A percentile compares a stretch with the other conserved stretches of the same genome.
These are phyloP conservation scores for Tyrophagus putrescentiae DNA, from an alignment of 1,140 invertebrate genomes.

Conservation along the genomic window DNA sequence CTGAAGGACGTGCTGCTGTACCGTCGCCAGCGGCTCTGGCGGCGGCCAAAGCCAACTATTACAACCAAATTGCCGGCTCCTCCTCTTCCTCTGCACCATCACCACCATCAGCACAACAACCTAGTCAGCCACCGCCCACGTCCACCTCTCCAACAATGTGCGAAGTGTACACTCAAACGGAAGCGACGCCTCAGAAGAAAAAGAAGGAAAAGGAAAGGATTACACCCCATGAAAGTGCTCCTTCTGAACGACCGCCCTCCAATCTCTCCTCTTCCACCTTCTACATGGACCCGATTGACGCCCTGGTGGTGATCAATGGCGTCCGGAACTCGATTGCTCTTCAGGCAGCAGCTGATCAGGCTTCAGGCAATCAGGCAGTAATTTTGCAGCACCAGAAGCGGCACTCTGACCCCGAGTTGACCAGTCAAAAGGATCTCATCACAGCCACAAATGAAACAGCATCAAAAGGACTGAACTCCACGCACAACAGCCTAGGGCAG, in stretches of 20 bases:
- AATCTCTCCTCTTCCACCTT: slow-evolving; percentile 60
- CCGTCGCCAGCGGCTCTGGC: no score
- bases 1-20: no score
- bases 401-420: slow-evolving; percentile 1
- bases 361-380: no score
- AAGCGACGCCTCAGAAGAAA: neutral
- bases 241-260: neutral
- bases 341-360: no score
- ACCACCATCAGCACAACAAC: neutral
- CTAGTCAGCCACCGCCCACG: neutral
- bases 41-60: no score
- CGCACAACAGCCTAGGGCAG: neutral
- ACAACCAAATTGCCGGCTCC: neutral
- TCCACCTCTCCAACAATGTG: neutral
- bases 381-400: neutral
- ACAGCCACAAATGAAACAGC: neutral
- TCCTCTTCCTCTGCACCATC: no score
- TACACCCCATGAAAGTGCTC: neutral
- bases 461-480: no score
- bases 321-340: no score
- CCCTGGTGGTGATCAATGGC: slow-evolving; percentile 36
- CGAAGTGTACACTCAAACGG: neutral
- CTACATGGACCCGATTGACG: slow-evolving; percentile 79
- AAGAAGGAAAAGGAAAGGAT: neutral
- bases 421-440: neutral